phyloP scores from a whole-genome alignment of 2,888 invertebrate species.

The Clusia tigrina region DNA sequence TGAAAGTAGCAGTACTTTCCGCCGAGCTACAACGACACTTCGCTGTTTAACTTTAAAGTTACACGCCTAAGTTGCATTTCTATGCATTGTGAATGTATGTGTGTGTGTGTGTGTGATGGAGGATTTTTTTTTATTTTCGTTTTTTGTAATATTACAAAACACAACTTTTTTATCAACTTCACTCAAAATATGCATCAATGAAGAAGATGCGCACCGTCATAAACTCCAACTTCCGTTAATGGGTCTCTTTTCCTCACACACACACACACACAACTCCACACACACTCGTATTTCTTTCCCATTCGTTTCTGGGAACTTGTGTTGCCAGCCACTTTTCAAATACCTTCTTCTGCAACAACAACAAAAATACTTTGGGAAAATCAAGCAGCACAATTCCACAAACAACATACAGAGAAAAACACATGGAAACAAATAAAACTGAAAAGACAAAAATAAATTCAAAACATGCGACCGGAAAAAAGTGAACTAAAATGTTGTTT shows the following conservation, averaged over 20 bases:
- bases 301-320: background rate
- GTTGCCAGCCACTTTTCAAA: background rate
- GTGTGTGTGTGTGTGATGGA: no score
- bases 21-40: no score
- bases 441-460: background rate
- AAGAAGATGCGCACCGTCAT: background rate
- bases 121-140: background rate
- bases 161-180: background rate
- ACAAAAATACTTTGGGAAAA: conserved; percentile 19
- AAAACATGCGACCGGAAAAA: conserved; percentile 12
- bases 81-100: no score
- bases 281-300: background rate
- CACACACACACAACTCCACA: no score
- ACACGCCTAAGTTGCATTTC: no score
- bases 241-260: background rate
- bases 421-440: background rate
- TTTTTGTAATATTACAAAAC: background rate
- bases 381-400: background rate
- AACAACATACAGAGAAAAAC: background rate
- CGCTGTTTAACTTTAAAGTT: no score
- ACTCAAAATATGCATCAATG: background rate
- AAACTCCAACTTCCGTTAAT: background rate
- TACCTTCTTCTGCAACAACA: background rate
- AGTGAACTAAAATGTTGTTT: no score
- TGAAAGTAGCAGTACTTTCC: no score